A percentile compares a stretch with the other conserved stretches of the same genome.
phyloP scores from a whole-genome alignment of 2,113 vertebrate species.

The Myanophis thanlyinensis region DNA sequence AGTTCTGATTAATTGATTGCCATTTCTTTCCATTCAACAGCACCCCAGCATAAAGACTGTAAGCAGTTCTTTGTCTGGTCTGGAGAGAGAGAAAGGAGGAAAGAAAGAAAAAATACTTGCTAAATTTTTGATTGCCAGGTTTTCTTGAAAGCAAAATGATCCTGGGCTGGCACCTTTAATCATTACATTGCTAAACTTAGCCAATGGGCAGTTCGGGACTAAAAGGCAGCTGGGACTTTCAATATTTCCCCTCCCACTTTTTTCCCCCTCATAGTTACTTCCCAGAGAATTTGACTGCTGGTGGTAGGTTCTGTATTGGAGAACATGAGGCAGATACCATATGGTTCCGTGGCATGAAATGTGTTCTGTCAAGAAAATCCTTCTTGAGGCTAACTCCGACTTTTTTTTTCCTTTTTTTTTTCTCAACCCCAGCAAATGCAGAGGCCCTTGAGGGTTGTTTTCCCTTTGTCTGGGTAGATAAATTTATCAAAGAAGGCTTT shows the following conservation, averaged over 20 bases:
- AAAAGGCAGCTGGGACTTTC: not conserved
- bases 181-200: not conserved
- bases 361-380: not conserved
- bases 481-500: constrained; percentile 14
- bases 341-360: constrained; percentile 10
- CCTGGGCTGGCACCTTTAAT: not conserved
- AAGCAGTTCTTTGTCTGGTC: not conserved
- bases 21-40: not conserved
- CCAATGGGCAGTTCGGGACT: not conserved
- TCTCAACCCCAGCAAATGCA: not conserved
- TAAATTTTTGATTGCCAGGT: not conserved
- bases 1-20: not conserved
- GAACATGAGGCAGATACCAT: constrained; percentile 13
- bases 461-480: not conserved
- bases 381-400: not conserved
- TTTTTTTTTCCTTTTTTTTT: not conserved
- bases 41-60: not conserved
- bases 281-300: constrained; percentile 17
- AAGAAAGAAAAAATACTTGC: too few relatives aligned
- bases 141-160: not conserved
- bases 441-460: not conserved
- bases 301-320: constrained; percentile 29
- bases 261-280: not conserved
- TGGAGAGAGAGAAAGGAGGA: not conserved
- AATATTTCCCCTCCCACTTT: not conserved